Evolutionary conservation across 2,888 invertebrate species (phyloP).

Genomic region (Dryobota labecula): DNA sequence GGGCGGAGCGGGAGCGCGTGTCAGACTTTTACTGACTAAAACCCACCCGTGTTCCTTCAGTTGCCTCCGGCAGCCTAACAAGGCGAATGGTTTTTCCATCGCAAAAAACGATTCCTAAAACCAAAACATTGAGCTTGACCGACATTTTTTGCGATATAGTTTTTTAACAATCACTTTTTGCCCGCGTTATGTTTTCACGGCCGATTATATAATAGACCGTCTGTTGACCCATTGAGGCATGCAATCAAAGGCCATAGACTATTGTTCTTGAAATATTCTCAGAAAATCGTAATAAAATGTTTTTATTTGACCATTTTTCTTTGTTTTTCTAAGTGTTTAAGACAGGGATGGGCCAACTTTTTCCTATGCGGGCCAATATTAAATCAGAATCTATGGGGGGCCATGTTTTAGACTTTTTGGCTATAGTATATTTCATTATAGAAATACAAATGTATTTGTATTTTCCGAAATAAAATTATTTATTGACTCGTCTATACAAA

Average conservation of each 20-base stretch:
- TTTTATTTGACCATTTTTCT: conserved; percentile 11
- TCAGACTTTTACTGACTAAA: no score
- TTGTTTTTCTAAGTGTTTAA: background rate
- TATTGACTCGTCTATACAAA: no score
- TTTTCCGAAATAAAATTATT: no score
- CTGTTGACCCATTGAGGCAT: conserved; percentile 52
- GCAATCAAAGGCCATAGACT: conserved; percentile 43
- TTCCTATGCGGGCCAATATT: no score
- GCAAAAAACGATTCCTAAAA: conserved; percentile 36
- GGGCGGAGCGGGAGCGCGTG: no score
- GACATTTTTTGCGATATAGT: conserved; percentile 48
- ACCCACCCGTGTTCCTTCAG: no score
- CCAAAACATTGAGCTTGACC: conserved; percentile 66
- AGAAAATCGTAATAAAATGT: conserved; percentile 31
- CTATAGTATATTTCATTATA: no score
- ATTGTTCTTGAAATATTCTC: conserved; percentile 56
- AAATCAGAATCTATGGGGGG: no score
- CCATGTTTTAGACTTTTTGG: no score
- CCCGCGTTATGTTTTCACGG: conserved; percentile 61
- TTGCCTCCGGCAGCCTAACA: no score
- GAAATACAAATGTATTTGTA: no score
- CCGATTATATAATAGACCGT: conserved; percentile 65
- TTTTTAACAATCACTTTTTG: conserved; percentile 68
- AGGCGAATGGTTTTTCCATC: conserved; percentile 17
- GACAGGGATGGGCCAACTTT: no score